These are phyloP conservation scores for Spheniscus humboldti DNA, from an alignment of 2,797 vertebrate genomes.

Conservation along the genomic window DNA sequence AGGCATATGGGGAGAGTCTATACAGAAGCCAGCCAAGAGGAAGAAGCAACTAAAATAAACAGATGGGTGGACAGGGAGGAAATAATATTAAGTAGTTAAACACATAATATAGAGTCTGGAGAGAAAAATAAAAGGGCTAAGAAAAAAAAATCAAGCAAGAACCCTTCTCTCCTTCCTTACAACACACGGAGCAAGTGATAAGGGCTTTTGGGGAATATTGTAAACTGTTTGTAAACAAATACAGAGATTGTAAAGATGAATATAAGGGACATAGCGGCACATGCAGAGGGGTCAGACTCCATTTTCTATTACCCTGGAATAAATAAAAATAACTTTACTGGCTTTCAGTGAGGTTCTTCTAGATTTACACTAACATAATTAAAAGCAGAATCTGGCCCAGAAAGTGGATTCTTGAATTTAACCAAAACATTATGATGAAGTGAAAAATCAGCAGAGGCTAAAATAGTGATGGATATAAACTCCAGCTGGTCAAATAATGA, in stretches of 20 bases:
- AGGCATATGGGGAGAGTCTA: conserved; percentile 63
- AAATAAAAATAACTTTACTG: conserved; percentile 47
- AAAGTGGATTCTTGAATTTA: conserved; percentile 60
- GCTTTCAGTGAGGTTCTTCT: conserved; percentile 42
- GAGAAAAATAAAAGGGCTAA: conserved; percentile 55
- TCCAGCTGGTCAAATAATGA: conserved; percentile 66
- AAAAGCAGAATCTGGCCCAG: conserved; percentile 61
- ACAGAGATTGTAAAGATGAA: conserved; percentile 24
- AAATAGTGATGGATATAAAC: conserved; percentile 61
- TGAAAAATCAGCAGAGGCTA: conserved; percentile 61
- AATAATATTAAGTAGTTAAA: conserved; percentile 68
- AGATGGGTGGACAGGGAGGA: conserved; percentile 65
- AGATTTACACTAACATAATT: conserved; percentile 56
- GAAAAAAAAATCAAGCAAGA: conserved; percentile 42
- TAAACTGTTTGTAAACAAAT: conserved; percentile 56
- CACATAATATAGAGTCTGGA: conserved; percentile 60
- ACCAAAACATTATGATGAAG: conserved; percentile 67
- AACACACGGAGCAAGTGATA: conserved; percentile 19
- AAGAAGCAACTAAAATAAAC: conserved; percentile 72
- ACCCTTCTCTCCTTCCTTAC: conserved; percentile 10
- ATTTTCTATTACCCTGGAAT: conserved; percentile 31
- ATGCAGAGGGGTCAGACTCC: not conserved
- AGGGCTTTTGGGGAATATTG: conserved; percentile 17
- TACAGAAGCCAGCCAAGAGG: conserved; percentile 66
- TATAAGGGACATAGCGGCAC: not conserved